Conservation (phyloP, 2,113 vertebrate genomes). For the Strigops habroptila region DNA sequence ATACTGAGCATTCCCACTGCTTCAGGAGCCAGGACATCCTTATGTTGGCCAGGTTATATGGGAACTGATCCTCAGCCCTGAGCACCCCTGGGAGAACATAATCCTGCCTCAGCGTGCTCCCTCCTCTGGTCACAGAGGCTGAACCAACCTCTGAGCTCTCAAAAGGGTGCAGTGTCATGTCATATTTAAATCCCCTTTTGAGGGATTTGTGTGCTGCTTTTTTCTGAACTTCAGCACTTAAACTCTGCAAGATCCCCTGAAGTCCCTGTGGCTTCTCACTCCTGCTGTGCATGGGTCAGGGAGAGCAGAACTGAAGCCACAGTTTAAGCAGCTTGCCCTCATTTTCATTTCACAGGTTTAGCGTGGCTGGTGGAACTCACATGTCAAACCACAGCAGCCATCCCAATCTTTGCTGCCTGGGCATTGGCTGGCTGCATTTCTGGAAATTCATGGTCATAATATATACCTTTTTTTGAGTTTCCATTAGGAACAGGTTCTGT, state of each 20-base stretch:
- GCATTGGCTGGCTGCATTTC: conserved; percentile 51
- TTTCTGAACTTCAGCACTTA: neutral
- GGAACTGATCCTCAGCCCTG: neutral
- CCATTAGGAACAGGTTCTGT: conserved; percentile 52
- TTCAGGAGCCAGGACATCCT: neutral
- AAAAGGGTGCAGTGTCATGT: neutral
- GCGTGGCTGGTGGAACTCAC: neutral
- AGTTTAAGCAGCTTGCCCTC: conserved; percentile 6
- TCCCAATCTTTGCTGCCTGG: conserved; percentile 24
- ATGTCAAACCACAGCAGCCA: conserved; percentile 20
- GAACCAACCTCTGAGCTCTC: neutral
- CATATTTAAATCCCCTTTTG: neutral
- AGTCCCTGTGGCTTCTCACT: neutral
- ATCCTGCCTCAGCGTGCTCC: neutral
- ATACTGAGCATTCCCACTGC: neutral
- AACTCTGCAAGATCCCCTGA: neutral
- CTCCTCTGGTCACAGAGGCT: neutral
- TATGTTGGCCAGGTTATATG: neutral
- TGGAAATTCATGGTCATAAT: conserved; percentile 55
- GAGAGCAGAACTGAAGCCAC: neutral
- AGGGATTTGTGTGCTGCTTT: neutral
- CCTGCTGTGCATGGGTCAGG: neutral
- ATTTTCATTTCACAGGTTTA: conserved; percentile 31
- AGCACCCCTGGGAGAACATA: neutral
- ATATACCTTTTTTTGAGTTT: conserved; percentile 48